Conservation (phyloP, 2,888 invertebrate genomes). For the Drosophila prostipennis region DNA sequence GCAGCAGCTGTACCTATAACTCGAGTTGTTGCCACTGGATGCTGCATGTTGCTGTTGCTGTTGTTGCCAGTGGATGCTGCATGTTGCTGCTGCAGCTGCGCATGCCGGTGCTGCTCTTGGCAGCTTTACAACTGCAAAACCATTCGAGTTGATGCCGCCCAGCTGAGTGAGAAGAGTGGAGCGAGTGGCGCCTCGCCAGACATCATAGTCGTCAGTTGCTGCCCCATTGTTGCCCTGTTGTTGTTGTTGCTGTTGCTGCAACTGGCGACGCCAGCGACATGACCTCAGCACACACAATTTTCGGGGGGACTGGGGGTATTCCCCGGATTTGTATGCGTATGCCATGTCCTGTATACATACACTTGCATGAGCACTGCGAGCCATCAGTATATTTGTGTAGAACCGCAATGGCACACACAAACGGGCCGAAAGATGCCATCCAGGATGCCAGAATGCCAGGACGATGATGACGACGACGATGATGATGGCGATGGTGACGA, state of each 20-base stretch:
- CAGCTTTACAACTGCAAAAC: conserved; percentile 70
- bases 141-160: conserved; percentile 65
- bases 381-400: conserved; percentile 75
- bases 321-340: conserved; percentile 38
- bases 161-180: conserved; percentile 33
- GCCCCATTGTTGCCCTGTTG: conserved; percentile 12
- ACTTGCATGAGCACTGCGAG: conserved; percentile 35
- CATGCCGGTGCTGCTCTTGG: conserved; percentile 65
- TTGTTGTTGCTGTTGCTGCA: conserved; percentile 18
- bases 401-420: conserved; percentile 69
- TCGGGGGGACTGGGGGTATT: conserved; percentile 1
- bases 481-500: conserved; percentile 19
- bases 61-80: conserved; percentile 34
- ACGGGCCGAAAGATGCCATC: conserved; percentile 34
- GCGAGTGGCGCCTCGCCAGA: conserved; percentile 37
- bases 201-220: conserved; percentile 43
- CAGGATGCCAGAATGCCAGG: conserved; percentile 2
- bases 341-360: conserved; percentile 24
- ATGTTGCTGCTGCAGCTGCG: conserved; percentile 44
- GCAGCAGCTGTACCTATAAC: conserved; percentile 50
- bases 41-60: conserved; percentile 27
- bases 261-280: conserved; percentile 66
- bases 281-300: conserved; percentile 67
- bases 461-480: not conserved
- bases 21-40: conserved; percentile 28